phyloP scores from a whole-genome alignment of 2,888 invertebrate genomes.

The Antheraea assamensis region DNA sequence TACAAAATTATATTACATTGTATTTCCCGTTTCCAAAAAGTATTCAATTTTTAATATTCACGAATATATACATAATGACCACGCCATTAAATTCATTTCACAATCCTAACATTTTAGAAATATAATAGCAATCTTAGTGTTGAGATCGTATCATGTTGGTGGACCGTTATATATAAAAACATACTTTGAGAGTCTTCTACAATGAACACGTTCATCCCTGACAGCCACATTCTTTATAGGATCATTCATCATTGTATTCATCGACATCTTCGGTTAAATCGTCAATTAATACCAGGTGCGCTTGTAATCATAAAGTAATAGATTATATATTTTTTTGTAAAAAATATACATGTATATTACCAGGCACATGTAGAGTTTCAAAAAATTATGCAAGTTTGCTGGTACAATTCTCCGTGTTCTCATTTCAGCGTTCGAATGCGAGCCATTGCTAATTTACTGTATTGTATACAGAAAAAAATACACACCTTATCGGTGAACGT shows the following conservation, averaged over 20 bases:
- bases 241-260: not conserved
- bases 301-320: too few relatives aligned
- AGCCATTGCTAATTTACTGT: not conserved
- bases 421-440: not conserved
- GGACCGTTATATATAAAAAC: not conserved
- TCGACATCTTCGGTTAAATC: not conserved
- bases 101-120: too few relatives aligned
- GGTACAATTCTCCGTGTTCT: not conserved
- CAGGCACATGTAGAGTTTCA: not conserved
- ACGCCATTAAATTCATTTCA: too few relatives aligned
- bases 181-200: too few relatives aligned
- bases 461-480: slow-evolving; percentile 4
- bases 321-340: too few relatives aligned
- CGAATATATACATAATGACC: too few relatives aligned
- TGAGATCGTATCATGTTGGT: not conserved
- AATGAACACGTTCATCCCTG: too few relatives aligned
- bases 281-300: not conserved
- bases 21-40: too few relatives aligned
- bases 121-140: not conserved
- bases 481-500: not conserved
- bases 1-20: too few relatives aligned
- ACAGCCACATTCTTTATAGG: not conserved
- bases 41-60: too few relatives aligned
- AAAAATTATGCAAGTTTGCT: not conserved
- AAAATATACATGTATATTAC: too few relatives aligned